These are phyloP conservation scores for Carapus acus DNA, from an alignment of 2,797 vertebrate species.

Conservation along the genomic window DNA sequence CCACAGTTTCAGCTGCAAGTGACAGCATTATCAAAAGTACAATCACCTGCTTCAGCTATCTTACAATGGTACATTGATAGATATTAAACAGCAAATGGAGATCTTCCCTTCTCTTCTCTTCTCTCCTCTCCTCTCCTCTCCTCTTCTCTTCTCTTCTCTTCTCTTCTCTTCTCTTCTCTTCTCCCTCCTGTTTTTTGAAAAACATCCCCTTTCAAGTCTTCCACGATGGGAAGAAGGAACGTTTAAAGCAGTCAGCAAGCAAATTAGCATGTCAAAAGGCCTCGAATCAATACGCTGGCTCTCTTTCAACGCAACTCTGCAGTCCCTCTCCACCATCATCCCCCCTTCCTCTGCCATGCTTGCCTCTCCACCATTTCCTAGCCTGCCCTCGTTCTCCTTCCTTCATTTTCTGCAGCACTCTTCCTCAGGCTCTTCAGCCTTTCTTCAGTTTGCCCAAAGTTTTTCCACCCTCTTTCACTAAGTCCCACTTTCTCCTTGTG, in stretches of 20 bases:
- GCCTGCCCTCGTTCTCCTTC: constrained; percentile 52
- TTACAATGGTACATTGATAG: too few relatives aligned
- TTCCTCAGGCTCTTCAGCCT: constrained; percentile 42
- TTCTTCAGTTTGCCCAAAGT: constrained; percentile 32
- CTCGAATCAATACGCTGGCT: constrained; percentile 76
- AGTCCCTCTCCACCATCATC: constrained; percentile 43
- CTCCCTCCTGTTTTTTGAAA: constrained; percentile 70
- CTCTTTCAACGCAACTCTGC: constrained; percentile 61
- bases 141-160: constrained; percentile 31
- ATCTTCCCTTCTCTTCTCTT: neutral
- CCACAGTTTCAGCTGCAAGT: too few relatives aligned
- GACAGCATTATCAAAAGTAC: too few relatives aligned
- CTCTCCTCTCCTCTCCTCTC: constrained; percentile 31
- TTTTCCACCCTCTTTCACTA: constrained; percentile 7
- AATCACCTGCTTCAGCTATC: too few relatives aligned
- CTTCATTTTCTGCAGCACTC: constrained; percentile 52
- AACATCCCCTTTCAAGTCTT: constrained; percentile 83
- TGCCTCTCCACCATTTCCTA: constrained; percentile 45
- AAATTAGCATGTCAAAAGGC: constrained; percentile 85
- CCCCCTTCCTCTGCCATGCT: constrained; percentile 29
- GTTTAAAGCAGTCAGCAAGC: constrained; percentile 75
- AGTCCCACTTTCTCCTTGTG: constrained; percentile 10
- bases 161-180: constrained; percentile 61
- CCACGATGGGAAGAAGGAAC: constrained; percentile 66
- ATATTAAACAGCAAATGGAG: constrained; percentile 16